These are phyloP conservation scores for Cichlasoma orientale DNA, from an alignment of 2,797 vertebrate genomes.

Conservation along the genomic window DNA sequence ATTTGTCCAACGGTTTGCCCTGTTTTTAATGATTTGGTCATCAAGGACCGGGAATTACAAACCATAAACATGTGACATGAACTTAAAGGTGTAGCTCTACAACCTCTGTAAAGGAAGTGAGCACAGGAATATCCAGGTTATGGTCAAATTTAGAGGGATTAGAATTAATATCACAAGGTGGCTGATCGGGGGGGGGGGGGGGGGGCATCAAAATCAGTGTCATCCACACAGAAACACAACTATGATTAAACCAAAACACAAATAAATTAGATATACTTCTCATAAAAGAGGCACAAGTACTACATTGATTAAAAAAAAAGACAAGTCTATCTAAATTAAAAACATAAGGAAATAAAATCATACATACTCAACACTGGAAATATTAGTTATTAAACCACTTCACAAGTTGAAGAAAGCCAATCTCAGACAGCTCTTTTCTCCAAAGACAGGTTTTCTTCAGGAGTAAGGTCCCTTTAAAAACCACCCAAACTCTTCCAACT, in stretches of 20 bases:
- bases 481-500: conserved; percentile 27
- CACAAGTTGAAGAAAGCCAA: conserved; percentile 72
- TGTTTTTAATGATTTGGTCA: conserved; percentile 31
- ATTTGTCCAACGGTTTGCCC: conserved; percentile 32
- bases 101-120: conserved; percentile 15
- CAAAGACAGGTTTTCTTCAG: conserved; percentile 72
- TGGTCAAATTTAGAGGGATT: conserved; percentile 25
- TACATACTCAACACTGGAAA: conserved; percentile 74
- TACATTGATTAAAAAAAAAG: conserved; percentile 42
- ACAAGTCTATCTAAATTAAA: conserved; percentile 24
- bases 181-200: not conserved
- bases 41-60: conserved; percentile 8
- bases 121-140: conserved; percentile 42
- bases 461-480: conserved; percentile 75
- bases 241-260: conserved; percentile 50
- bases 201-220: conserved; percentile 16
- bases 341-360: conserved; percentile 63
- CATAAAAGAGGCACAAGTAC: conserved; percentile 42
- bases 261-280: conserved; percentile 75
- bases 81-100: conserved; percentile 23
- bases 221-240: conserved; percentile 34
- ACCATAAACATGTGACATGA: conserved; percentile 10
- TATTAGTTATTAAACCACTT: conserved; percentile 64
- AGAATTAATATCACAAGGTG: conserved; percentile 6
- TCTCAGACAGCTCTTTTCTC: conserved; percentile 69